Conservation (phyloP, 2,888 invertebrate genomes). For the Orthonychiurus folsomi region DNA sequence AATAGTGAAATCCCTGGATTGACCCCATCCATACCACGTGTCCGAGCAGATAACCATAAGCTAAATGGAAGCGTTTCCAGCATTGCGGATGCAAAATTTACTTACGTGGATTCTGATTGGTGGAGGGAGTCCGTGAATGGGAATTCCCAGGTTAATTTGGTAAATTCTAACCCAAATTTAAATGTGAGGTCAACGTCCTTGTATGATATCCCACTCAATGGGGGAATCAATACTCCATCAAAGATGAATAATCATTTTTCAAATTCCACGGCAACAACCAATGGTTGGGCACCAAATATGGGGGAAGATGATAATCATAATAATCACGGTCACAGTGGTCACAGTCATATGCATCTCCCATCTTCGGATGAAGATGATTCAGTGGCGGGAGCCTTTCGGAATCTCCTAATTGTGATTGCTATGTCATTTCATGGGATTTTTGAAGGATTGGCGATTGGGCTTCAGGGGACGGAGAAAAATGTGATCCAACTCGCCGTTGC, state of each 20-base stretch:
- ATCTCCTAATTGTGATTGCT: slow-evolving; percentile 47
- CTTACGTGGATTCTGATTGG: slow-evolving; percentile 38
- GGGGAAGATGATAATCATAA: slow-evolving; percentile 10
- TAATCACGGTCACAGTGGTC: slow-evolving; percentile 27
- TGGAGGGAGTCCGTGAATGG: slow-evolving; percentile 36
- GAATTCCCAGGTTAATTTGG: slow-evolving; percentile 35
- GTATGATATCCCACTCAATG: background rate
- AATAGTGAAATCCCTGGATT: background rate
- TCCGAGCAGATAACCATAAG: slow-evolving; percentile 6
- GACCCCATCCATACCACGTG: background rate
- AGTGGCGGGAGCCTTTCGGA: slow-evolving; percentile 42
- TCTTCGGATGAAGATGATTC: slow-evolving; percentile 26
- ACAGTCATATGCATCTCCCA: slow-evolving; percentile 36
- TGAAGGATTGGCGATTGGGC: slow-evolving; percentile 51
- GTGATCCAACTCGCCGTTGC: slow-evolving; percentile 51
- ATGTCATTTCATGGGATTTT: slow-evolving; percentile 51
- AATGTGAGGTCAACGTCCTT: slow-evolving; percentile 12
- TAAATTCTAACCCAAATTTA: slow-evolving; percentile 20
- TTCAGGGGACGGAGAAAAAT: slow-evolving; percentile 46
- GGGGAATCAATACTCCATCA: background rate
- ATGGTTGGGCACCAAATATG: too few species aligned
- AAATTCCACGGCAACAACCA: background rate
- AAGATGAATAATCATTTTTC: background rate
- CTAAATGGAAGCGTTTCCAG: slow-evolving; percentile 5
- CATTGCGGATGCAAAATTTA: slow-evolving; percentile 27